Conservation (phyloP, 2,888 invertebrate species). For the Polymixis flavicincta region DNA sequence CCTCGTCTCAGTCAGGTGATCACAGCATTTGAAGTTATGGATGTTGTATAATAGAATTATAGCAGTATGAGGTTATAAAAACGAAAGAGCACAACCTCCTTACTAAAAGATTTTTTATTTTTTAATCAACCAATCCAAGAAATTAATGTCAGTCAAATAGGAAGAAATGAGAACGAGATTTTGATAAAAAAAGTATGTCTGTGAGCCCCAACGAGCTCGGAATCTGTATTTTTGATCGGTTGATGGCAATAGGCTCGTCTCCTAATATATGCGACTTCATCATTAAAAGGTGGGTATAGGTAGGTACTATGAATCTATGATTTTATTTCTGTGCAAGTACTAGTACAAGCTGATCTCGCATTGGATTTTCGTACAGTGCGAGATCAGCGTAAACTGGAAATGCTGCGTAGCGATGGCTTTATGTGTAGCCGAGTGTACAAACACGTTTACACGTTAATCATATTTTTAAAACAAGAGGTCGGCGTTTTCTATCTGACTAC, state of each 20-base stretch:
- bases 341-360: too few species aligned
- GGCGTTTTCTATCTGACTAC: too few species aligned
- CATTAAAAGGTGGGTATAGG: too few species aligned
- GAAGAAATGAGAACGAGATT: background rate
- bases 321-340: background rate
- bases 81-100: background rate
- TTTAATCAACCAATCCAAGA: background rate
- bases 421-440: too few species aligned
- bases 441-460: too few species aligned
- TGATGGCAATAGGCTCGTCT: background rate
- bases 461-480: too few species aligned
- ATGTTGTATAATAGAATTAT: conserved; percentile 24
- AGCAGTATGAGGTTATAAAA: background rate
- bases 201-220: too few species aligned
- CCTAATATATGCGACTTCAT: background rate
- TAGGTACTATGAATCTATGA: too few species aligned
- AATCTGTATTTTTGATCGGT: too few species aligned
- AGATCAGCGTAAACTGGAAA: too few species aligned
- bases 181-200: background rate
- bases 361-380: too few species aligned
- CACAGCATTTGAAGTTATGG: conserved; percentile 32
- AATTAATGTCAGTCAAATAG: background rate
- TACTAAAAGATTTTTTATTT: background rate
- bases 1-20: conserved; percentile 46
- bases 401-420: too few species aligned